Evolutionary conservation across 1,140 invertebrate genomes (phyloP).

Genomic region (Drosophila leontia): DNA sequence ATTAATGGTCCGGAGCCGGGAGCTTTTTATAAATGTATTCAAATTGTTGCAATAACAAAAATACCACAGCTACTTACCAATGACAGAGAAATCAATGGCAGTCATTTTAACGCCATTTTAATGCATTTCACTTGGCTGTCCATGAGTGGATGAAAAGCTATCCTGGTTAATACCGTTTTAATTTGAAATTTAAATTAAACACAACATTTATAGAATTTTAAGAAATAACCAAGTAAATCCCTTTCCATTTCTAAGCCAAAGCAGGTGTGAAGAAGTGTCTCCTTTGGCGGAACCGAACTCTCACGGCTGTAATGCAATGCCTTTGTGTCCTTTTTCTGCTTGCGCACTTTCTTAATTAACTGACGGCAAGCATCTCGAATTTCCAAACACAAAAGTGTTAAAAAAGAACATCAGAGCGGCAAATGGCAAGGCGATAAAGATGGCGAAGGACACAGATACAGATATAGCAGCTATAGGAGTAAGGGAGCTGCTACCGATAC

Average conservation of each 20-base stretch:
- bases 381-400: constrained; percentile 69
- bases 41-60: constrained; percentile 61
- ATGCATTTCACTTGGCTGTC: constrained; percentile 32
- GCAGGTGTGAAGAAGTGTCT: constrained; percentile 27
- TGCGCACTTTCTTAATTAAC: constrained; percentile 63
- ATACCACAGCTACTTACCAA: constrained; percentile 22
- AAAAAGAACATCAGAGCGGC: constrained; percentile 51
- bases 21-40: constrained; percentile 78
- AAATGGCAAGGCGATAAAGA: constrained; percentile 28
- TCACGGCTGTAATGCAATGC: constrained; percentile 43
- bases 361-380: constrained; percentile 44
- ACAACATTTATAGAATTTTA: too few species aligned
- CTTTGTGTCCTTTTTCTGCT: constrained; percentile 7
- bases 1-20: constrained; percentile 68
- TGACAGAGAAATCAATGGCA: constrained; percentile 57
- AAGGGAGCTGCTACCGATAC: constrained; percentile 37
- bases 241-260: not conserved
- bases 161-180: not conserved
- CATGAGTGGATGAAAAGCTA: not conserved
- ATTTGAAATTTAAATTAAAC: not conserved
- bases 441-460: constrained; percentile 11
- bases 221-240: not conserved
- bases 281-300: constrained; percentile 4
- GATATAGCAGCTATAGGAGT: not conserved
- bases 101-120: constrained; percentile 69